A percentile compares a stretch with the other conserved stretches of the same genome.
Evolutionary conservation across 2,888 invertebrate genomes (phyloP).

Genomic region (Onchidella celtica): DNA sequence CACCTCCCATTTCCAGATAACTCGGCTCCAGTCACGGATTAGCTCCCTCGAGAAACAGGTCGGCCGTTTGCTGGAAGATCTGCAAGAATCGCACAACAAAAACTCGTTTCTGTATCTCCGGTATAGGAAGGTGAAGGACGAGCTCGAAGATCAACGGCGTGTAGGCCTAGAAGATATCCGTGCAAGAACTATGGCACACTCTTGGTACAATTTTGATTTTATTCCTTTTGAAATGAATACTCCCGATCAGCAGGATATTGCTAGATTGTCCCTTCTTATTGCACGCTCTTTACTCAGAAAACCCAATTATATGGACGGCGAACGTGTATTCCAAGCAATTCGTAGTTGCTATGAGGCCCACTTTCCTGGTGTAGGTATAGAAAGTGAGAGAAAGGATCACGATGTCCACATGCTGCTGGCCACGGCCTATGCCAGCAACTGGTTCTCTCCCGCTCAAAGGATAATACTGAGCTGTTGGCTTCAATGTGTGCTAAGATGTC

Average conservation of each 20-base stretch:
- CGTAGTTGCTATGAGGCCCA: constrained; percentile 73
- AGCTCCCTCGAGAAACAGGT: constrained; percentile 71
- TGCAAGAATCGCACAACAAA: constrained; percentile 70
- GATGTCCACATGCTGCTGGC: constrained; percentile 78
- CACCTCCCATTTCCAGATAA: constrained; percentile 11
- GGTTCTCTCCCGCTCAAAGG: constrained; percentile 73
- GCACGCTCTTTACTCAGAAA: constrained; percentile 68
- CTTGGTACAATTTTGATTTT: background rate
- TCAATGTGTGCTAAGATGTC: constrained; percentile 52
- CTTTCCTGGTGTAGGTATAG: constrained; percentile 29
- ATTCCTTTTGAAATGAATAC: constrained; percentile 68
- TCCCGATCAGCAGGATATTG: constrained; percentile 71
- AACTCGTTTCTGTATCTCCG: constrained; percentile 62
- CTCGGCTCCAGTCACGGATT: constrained; percentile 67
- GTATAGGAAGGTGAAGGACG: constrained; percentile 19
- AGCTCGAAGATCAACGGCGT: constrained; percentile 43
- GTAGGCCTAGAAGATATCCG: constrained; percentile 68
- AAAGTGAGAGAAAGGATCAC: constrained; percentile 62
- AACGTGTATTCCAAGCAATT: constrained; percentile 69
- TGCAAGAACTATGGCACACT: constrained; percentile 43
- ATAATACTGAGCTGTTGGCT: constrained; percentile 72
- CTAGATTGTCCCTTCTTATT: constrained; percentile 70
- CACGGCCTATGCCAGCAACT: constrained; percentile 76
- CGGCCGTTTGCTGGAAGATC: constrained; percentile 68
- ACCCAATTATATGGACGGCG: constrained; percentile 70